Evolutionary conservation across 2,113 vertebrate genomes (phyloP), one percentile per base, ranked within the genome.

Genomic region (Gobiocypris rarus): DNA sequence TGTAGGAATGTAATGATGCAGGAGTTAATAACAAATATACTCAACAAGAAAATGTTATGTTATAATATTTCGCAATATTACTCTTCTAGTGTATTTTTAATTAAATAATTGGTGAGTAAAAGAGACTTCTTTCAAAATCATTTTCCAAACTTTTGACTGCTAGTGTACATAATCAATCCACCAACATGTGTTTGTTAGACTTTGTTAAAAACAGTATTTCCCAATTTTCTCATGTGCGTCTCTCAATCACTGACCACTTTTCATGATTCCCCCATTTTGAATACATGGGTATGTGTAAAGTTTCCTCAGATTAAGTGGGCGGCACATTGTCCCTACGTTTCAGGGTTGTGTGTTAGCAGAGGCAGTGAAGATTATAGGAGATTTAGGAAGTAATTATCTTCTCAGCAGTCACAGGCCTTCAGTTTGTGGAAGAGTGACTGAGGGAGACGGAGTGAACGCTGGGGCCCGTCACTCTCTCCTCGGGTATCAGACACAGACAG

Each of bases 401-500:
- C 76, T 61, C 56, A 10, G 56, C 4, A 4, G 76, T 61, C 26
- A 61, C n/a, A 45, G 76, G 76, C n/a, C 7, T 8, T 78, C n/a
- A 28, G 54, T 58, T 24, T 58, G 34, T 41, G 54, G 34, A 22
- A 56, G 50, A 22, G 26, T 31, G 74, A 77, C 50, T 31, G 71
- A 28, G n/a, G 43, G 14, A 74, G 76, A 76, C 11, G 65, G 14
- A 75, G 56, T 24, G n/a, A 81, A 52, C n/a, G 9, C 67, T 45
- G 26, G 22, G 50, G 13, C 61, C 71, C 31, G 26, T 69, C 61
- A n/a, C 52, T 67, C 52, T 86, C 34, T 83, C 31, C 22, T 50
- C 3, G 81, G 89, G 83, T 86, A 85, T 88, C 89, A 83, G 85
- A 92, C 91, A 90, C 90, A 88, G 65, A 79, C 45, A 45, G 63